Evolutionary conservation across 2,113 vertebrate genomes (phyloP).

Genomic region (Ptilorrhoa leucosticta): DNA sequence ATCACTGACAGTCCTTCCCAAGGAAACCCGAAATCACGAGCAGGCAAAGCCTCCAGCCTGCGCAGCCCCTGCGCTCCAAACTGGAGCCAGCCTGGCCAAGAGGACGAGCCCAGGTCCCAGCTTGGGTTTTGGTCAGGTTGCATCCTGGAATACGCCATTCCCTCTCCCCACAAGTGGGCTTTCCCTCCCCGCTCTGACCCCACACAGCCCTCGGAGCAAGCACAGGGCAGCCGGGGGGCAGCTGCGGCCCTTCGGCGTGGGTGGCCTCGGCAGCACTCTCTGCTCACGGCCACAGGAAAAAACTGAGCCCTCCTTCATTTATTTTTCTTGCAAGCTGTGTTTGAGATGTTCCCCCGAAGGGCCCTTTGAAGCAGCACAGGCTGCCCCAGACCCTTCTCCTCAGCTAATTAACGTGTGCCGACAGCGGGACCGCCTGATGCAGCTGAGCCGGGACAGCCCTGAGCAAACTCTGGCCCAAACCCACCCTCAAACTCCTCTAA

Average conservation of each 20-base stretch:
- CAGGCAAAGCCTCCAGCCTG: background rate
- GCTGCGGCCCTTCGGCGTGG: background rate
- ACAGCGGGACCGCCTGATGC: background rate
- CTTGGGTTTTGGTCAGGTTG: background rate
- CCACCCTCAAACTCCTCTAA: background rate
- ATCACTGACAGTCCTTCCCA: background rate
- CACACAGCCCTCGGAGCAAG: background rate
- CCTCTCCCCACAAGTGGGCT: fast-evolving
- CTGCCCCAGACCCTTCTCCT: background rate
- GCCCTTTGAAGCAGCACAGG: conserved; percentile 6
- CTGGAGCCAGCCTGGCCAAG: background rate
- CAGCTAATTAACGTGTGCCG: background rate
- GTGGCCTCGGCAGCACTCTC: background rate
- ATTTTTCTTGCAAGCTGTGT: conserved; percentile 18
- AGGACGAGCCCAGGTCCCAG: background rate
- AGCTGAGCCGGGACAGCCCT: background rate
- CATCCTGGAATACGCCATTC: background rate
- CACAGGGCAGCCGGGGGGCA: fast-evolving
- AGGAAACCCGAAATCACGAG: fast-evolving
- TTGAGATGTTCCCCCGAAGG: background rate
- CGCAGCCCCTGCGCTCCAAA: background rate
- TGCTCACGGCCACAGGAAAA: background rate
- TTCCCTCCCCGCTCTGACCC: background rate
- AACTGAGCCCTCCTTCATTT: background rate
- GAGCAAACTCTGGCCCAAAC: background rate